Base-by-base conservation (phyloP, 1,140 invertebrate species). In the Diabrotica undecimpunctata region DNA sequence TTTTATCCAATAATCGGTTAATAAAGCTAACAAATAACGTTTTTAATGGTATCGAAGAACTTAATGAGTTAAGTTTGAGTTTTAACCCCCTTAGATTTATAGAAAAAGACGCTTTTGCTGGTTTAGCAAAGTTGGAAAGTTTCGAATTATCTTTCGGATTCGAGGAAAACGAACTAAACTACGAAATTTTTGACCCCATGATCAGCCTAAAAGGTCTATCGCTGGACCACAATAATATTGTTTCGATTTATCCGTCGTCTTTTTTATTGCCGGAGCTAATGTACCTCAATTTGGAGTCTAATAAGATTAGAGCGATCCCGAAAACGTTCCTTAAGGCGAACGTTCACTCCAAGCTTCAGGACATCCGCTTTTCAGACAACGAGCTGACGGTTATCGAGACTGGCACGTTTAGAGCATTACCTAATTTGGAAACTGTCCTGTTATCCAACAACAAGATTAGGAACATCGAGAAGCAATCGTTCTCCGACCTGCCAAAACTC, bases 271-370 rank as follows among this genome's bases (percentile, higher is more conserved):
- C 85, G 6, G 86, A 89, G 70, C 75, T 96, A 10, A 87, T 88
- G 68, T 95, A 95, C 76, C 81, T 95, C 13, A 95, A 95, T 80
- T 77, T 96, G 68, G 92, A 94, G 73, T 93, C 90, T 41, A 96
- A 96, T 79, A 84, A 88, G 60, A 79, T 95, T 10, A 80, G 78
- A 76, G 82, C 75, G 72, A 85, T 83, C 67, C 86, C 89, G 0
- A 75, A 81, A 9, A 84, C 84, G 61, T 79, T 92, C 13, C 88
- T 94, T 66, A 82, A 87, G 74, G 80, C 85, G 3, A 50, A 9
- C 58, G 39, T 60, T 5, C 90, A 94, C 74, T 83, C 84, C n/a
- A 86, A 89, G 70, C 78, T 95, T 37, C 86, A 84, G 53, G 92
- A 95, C 72, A 83, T 95, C 5, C 83, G 90, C 70, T 79, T 94